Conservation (phyloP, 2,888 invertebrate genomes). For the Hecatera dysodea region DNA sequence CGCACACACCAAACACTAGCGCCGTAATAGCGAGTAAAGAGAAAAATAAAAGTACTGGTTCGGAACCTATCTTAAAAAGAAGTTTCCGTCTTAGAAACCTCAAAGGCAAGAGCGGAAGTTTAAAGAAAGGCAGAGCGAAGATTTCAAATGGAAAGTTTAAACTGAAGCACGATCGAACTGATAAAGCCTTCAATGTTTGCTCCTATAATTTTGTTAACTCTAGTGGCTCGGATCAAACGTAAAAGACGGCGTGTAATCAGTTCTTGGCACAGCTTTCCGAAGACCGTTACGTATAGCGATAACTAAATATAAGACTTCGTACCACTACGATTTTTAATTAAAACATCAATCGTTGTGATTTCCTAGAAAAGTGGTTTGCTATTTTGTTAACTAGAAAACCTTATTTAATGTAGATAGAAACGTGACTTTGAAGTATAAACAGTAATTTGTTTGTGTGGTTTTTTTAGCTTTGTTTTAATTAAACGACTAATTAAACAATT, state of each 20-base stretch:
- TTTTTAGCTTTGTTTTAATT: not conserved
- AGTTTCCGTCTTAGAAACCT: constrained; percentile 84
- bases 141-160: constrained; percentile 83
- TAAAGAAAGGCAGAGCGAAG: constrained; percentile 82
- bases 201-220: constrained; percentile 75
- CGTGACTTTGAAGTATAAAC: not conserved
- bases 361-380: constrained; percentile 8
- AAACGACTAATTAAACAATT: not conserved
- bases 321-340: constrained; percentile 32
- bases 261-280: constrained; percentile 38
- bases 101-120: constrained; percentile 84
- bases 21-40: constrained; percentile 65
- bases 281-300: constrained; percentile 21
- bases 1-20: constrained; percentile 50
- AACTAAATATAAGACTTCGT: constrained; percentile 6
- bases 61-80: constrained; percentile 76
- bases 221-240: constrained; percentile 66
- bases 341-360: constrained; percentile 30
- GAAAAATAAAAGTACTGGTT: constrained; percentile 76
- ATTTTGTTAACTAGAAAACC: constrained; percentile 12
- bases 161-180: constrained; percentile 76
- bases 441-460: not conserved
- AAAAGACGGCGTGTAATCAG: constrained; percentile 59
- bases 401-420: constrained; percentile 5
- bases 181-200: constrained; percentile 77